Evolutionary conservation across 2,797 vertebrate genomes (phyloP).

Genomic region (Melanotaenia maccullochi): DNA sequence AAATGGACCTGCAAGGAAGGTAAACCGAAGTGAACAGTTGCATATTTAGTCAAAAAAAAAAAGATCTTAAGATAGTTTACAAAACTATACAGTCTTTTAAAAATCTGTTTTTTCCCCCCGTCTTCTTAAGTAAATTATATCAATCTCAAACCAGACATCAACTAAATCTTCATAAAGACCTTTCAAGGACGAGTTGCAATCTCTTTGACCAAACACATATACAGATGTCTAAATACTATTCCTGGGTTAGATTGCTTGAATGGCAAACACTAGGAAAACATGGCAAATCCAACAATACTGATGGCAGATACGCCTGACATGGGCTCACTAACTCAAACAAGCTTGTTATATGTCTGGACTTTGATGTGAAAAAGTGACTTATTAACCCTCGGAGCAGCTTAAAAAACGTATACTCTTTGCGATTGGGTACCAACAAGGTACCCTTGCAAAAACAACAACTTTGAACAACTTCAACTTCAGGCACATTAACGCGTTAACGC

Average conservation of each 20-base stretch:
- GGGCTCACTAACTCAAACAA: slow-evolving; percentile 19
- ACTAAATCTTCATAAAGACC: slow-evolving; percentile 18
- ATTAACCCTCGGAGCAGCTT: neutral
- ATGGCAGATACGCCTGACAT: slow-evolving; percentile 20
- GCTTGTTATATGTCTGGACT: slow-evolving; percentile 6
- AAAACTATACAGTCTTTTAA: neutral
- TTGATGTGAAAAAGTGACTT: slow-evolving; percentile 13
- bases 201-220: slow-evolving; percentile 8
- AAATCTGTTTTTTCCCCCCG: neutral
- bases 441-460: too few relatives aligned
- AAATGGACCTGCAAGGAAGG: slow-evolving; percentile 90
- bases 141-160: neutral
- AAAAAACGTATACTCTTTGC: too few relatives aligned
- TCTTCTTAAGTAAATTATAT: neutral
- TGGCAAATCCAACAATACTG: slow-evolving; percentile 9
- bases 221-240: slow-evolving; percentile 15
- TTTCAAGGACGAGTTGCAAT: neutral
- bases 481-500: too few relatives aligned
- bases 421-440: too few relatives aligned
- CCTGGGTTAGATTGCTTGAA: slow-evolving; percentile 11
- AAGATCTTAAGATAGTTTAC: neutral
- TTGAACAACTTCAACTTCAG: too few relatives aligned
- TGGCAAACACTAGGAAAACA: slow-evolving; percentile 29
- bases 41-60: neutral
- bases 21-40: neutral